phyloP scores from a whole-genome alignment of 2,888 invertebrate genomes.

The Morpho deidamia region DNA sequence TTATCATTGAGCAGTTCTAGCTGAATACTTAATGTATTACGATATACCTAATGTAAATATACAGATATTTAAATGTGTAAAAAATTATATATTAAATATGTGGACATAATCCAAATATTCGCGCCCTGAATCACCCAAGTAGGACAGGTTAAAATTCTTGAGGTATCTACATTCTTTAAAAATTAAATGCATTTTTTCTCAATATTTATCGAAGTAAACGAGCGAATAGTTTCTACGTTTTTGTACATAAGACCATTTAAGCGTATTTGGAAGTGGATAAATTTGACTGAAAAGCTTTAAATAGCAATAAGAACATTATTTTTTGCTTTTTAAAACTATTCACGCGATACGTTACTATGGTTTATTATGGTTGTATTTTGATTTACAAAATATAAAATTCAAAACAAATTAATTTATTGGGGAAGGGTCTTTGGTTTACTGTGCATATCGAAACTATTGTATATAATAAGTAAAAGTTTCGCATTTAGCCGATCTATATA shows the following conservation, averaged over 20 bases:
- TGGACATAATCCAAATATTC: background rate
- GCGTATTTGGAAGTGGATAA: conserved; percentile 34
- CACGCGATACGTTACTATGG: background rate
- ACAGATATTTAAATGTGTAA: too few relatives aligned
- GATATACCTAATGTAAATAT: too few relatives aligned
- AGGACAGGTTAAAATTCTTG: background rate
- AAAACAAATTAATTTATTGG: background rate
- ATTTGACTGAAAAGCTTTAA: conserved; percentile 1
- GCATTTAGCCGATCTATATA: background rate
- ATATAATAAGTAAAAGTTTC: background rate
- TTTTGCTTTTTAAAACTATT: too few relatives aligned
- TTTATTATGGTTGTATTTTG: background rate
- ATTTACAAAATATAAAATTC: background rate
- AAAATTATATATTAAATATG: too few relatives aligned
- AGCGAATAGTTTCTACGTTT: conserved; percentile 28
- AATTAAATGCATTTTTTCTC: conserved; percentile 10
- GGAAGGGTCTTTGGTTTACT: conserved; percentile 43
- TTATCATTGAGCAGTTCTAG: conserved; percentile 2
- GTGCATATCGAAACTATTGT: conserved; percentile 28
- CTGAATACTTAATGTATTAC: background rate
- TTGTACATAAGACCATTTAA: conserved; percentile 29
- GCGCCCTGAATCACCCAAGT: background rate
- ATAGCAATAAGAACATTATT: conserved; percentile 13
- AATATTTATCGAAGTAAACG: conserved; percentile 4
- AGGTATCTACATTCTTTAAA: background rate